Percentiles rank a stretch among this genome's conserved stretches.
Conservation (phyloP, 2,113 vertebrate genomes). For the Haliaeetus leucogaster region DNA sequence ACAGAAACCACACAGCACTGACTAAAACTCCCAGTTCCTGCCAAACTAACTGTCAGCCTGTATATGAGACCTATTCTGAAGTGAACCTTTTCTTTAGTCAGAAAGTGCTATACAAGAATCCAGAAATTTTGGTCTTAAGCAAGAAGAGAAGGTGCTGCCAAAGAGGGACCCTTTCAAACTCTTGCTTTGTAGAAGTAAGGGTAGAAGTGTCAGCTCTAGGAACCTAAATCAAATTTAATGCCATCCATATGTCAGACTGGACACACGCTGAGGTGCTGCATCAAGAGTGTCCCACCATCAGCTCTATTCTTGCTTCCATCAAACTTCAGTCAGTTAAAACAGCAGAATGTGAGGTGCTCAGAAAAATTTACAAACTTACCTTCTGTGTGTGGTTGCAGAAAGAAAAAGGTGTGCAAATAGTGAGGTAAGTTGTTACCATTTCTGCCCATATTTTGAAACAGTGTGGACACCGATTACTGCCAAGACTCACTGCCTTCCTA, state of each 20-base stretch:
- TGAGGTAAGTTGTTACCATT: neutral
- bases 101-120: neutral
- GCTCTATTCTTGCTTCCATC: neutral
- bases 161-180: neutral
- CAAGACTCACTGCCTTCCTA: neutral
- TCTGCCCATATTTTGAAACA: neutral
- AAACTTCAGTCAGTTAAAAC: neutral
- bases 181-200: neutral
- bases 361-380: neutral
- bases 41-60: neutral
- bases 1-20: neutral
- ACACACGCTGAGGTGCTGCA: neutral
- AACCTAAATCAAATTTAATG: neutral
- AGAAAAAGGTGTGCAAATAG: neutral
- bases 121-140: neutral
- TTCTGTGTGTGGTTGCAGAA: neutral
- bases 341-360: fast-evolving
- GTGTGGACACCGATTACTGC: neutral
- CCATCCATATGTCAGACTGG: neutral
- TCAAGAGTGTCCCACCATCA: neutral
- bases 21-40: neutral
- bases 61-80: neutral
- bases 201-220: neutral
- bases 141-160: neutral
- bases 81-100: neutral